Evolutionary conservation across 1,140 invertebrate species (phyloP).

Genomic region (Rhyacophila brunnea): DNA sequence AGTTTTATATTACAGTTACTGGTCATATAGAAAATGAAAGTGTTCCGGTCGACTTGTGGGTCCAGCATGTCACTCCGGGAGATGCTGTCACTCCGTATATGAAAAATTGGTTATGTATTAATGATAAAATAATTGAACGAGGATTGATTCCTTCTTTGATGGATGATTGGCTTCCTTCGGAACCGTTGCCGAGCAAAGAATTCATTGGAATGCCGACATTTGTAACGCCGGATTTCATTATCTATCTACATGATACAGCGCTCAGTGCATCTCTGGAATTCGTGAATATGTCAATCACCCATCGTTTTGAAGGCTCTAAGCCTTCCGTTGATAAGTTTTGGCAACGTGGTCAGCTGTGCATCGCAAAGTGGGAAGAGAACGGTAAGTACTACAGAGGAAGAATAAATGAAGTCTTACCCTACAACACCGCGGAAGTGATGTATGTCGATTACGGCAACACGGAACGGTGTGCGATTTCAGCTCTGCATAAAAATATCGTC

Average conservation of each 20-base stretch:
- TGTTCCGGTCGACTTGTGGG: slow-evolving; percentile 58
- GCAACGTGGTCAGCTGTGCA: slow-evolving; percentile 60
- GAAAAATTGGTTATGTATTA: slow-evolving; percentile 56
- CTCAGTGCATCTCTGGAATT: slow-evolving; percentile 47
- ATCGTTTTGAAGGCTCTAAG: slow-evolving; percentile 47
- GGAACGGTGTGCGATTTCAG: slow-evolving; percentile 49
- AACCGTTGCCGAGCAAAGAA: slow-evolving; percentile 40
- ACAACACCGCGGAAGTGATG: slow-evolving; percentile 48
- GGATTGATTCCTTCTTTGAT: slow-evolving; percentile 42
- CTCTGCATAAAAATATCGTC: slow-evolving; percentile 59
- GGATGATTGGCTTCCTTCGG: slow-evolving; percentile 44
- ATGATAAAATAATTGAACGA: slow-evolving; percentile 52
- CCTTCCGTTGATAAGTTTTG: slow-evolving; percentile 50
- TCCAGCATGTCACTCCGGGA: slow-evolving; percentile 47
- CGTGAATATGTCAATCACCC: slow-evolving; percentile 54
- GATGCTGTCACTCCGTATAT: slow-evolving; percentile 51
- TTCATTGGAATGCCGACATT: slow-evolving; percentile 57
- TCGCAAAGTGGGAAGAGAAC: slow-evolving; percentile 61
- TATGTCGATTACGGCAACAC: slow-evolving; percentile 68
- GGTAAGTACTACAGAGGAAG: slow-evolving; percentile 62
- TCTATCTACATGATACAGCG: slow-evolving; percentile 56
- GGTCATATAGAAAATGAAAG: slow-evolving; percentile 48
- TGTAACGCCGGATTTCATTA: slow-evolving; percentile 55
- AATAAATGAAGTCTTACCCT: slow-evolving; percentile 46
- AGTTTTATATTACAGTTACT: slow-evolving; percentile 47